phyloP scores from a whole-genome alignment of 2,797 vertebrate genomes.

The Hypotaenidia okinawae region DNA sequence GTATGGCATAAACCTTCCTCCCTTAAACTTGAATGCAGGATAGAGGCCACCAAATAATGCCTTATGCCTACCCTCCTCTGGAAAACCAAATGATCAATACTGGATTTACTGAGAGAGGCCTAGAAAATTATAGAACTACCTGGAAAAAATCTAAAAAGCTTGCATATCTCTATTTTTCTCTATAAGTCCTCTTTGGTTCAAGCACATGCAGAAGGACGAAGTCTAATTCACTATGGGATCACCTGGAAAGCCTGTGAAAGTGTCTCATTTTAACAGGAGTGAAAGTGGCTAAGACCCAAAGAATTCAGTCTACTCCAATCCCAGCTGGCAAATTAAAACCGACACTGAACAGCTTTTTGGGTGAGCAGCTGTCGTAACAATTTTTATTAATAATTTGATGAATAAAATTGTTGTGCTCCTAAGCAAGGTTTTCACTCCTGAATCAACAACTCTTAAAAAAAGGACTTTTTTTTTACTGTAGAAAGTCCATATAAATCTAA shows the following conservation, averaged over 20 bases:
- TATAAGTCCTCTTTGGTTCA: not conserved
- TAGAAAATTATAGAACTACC: not conserved
- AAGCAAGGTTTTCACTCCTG: not conserved
- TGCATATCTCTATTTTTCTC: not conserved
- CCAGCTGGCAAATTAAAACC: not conserved
- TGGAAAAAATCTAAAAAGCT: not conserved
- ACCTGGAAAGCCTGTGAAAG: not conserved
- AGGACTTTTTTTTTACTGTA: not conserved
- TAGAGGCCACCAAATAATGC: not conserved
- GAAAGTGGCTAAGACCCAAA: not conserved
- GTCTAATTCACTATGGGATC: not conserved
- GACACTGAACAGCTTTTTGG: constrained; percentile 14
- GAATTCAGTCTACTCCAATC: not conserved
- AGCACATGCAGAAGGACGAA: not conserved
- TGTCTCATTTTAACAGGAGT: not conserved
- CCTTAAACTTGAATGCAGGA: not conserved
- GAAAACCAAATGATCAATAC: not conserved
- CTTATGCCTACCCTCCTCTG: not conserved
- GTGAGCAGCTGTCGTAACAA: not conserved
- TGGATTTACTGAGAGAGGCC: not conserved
- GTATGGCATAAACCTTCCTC: not conserved
- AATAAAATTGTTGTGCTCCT: not conserved
- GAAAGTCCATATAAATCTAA: not conserved
- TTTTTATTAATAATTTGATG: constrained; percentile 25
- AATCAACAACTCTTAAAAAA: not conserved